Conservation (phyloP, 2,113 vertebrate genomes). For the Anolis sagrei region DNA sequence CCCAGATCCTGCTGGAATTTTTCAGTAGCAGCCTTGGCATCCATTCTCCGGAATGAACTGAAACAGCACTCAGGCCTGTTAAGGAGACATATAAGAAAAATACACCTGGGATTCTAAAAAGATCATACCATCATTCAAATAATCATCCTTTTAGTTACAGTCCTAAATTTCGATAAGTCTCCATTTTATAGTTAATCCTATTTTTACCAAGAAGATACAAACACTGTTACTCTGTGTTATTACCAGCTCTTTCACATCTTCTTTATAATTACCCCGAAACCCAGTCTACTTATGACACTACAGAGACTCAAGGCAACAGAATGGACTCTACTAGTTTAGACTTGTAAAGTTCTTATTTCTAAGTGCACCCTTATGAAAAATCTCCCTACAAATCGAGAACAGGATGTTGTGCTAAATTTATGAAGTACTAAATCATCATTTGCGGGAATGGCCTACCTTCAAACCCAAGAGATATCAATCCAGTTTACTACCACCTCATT, state of each 20-base stretch:
- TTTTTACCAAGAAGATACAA: background rate
- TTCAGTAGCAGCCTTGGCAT: slow-evolving; percentile 91
- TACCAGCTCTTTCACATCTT: background rate
- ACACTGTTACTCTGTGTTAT: background rate
- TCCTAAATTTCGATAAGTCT: background rate
- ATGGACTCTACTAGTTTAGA: background rate
- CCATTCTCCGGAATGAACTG: slow-evolving; percentile 93
- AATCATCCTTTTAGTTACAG: background rate
- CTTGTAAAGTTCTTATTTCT: too few relatives aligned
- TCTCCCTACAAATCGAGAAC: background rate
- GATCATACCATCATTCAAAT: background rate
- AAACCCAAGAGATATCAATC: too few relatives aligned
- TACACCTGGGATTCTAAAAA: background rate
- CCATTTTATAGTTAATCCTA: background rate
- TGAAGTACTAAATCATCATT: background rate
- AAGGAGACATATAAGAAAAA: slow-evolving; percentile 33
- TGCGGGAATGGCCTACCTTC: background rate
- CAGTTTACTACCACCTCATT: background rate
- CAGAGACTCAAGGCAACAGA: background rate
- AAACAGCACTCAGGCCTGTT: slow-evolving; percentile 94
- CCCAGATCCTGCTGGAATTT: slow-evolving; percentile 96
- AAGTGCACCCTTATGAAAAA: background rate
- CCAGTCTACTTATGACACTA: background rate
- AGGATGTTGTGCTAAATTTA: too few relatives aligned
- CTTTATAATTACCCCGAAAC: background rate